A percentile compares a stretch with the other conserved stretches of the same genome.
phyloP scores from a whole-genome alignment of 2,888 invertebrate species.

The Caenorhabditis parvicauda region DNA sequence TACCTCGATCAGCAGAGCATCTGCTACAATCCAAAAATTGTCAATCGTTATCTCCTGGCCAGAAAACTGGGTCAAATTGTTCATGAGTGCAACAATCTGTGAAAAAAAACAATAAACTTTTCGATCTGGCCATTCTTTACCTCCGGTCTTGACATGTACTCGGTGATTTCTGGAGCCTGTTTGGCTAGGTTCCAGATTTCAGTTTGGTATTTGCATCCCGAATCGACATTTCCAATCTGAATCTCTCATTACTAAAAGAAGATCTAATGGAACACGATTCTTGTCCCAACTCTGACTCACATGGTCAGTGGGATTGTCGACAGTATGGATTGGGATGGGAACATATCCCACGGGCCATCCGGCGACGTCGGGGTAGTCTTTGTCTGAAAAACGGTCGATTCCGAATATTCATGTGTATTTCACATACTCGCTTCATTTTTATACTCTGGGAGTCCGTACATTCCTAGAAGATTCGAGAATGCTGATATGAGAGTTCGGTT shows the following conservation, averaged over 20 bases:
- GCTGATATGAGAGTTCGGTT: conserved; percentile 76
- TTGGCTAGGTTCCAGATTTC: conserved; percentile 38
- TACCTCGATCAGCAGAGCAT: conserved; percentile 24
- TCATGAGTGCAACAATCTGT: conserved; percentile 13
- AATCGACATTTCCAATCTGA: conserved; percentile 36
- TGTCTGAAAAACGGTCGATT: background rate
- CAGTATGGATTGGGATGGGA: conserved; percentile 80
- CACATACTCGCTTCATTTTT: too few relatives aligned
- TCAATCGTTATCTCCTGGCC: conserved; percentile 12
- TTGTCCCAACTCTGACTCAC: conserved; percentile 20
- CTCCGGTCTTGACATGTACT: conserved; percentile 14
- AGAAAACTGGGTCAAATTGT: background rate
- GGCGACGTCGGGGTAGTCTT: conserved; percentile 19
- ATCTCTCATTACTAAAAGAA: background rate
- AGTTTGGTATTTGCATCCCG: conserved; percentile 23
- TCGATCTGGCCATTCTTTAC: too few relatives aligned
- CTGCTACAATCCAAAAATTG: conserved; percentile 18
- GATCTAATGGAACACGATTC: background rate
- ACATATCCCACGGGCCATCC: conserved; percentile 58
- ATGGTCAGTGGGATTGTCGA: conserved; percentile 74
- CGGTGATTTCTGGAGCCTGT: conserved; percentile 21
- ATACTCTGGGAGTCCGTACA: too few relatives aligned
- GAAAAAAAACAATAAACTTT: too few relatives aligned
- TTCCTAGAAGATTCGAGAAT: conserved; percentile 47
- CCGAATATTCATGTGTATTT: too few relatives aligned